Evolutionary conservation across 2,888 invertebrate species (phyloP).

Genomic region (Cryptocephalus primarius): DNA sequence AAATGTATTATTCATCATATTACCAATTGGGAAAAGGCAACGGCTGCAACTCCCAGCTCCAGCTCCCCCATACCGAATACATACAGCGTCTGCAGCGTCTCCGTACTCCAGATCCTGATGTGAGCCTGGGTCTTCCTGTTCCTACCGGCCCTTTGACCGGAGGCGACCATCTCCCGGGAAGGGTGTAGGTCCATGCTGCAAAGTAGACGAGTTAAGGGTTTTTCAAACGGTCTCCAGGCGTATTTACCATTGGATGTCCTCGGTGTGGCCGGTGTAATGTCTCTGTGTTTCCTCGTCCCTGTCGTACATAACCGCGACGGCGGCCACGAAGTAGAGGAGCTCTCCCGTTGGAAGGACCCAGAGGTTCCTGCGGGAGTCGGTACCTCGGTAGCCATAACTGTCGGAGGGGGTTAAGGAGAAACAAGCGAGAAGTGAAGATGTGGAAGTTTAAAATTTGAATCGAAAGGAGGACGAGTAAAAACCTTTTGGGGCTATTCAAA

Average conservation of each 20-base stretch:
- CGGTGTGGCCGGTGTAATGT: constrained; percentile 85
- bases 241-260: constrained; percentile 81
- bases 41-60: constrained; percentile 75
- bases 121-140: constrained; percentile 80
- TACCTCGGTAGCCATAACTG: constrained; percentile 88
- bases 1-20: constrained; percentile 13
- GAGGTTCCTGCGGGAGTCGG: constrained; percentile 78
- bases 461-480: too few relatives aligned
- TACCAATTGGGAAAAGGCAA: constrained; percentile 82
- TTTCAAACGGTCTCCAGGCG: not conserved
- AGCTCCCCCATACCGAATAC: constrained; percentile 88
- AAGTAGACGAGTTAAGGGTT: not conserved
- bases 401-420: constrained; percentile 27
- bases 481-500: too few relatives aligned
- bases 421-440: not conserved
- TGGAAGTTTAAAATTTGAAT: not conserved
- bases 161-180: constrained; percentile 77
- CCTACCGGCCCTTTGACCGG: constrained; percentile 77
- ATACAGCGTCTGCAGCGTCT: constrained; percentile 76
- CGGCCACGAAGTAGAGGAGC: constrained; percentile 83
- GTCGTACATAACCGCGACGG: constrained; percentile 81
- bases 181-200: constrained; percentile 80
- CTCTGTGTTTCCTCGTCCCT: constrained; percentile 78
- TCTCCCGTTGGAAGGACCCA: constrained; percentile 92
- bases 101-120: constrained; percentile 86